These are phyloP conservation scores for Helicoverpa assulta DNA, from an alignment of 2,888 invertebrate genomes.

Conservation along the genomic window DNA sequence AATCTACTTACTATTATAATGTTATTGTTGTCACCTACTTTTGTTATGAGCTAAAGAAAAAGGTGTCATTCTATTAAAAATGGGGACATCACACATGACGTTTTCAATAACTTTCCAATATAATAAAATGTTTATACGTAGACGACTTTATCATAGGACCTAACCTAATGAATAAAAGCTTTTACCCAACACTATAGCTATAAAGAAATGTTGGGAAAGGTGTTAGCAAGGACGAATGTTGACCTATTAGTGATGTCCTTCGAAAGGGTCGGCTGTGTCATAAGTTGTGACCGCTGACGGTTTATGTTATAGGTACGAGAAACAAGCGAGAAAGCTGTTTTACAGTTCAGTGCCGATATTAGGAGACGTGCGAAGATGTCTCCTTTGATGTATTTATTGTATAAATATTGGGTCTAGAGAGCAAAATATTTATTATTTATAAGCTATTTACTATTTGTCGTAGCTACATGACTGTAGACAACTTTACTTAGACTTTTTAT, in stretches of 20 bases:
- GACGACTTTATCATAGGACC: not conserved
- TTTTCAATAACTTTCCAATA: conserved; percentile 2
- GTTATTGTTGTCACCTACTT: too few species aligned
- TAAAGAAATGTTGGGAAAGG: conserved; percentile 21
- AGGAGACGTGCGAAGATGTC: not conserved
- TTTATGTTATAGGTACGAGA: conserved; percentile 37
- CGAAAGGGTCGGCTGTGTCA: conserved; percentile 53
- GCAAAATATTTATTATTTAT: not conserved
- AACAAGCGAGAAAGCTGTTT: conserved; percentile 26
- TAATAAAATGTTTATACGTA: not conserved
- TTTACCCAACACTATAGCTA: conserved; percentile 22
- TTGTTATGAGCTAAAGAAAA: not conserved
- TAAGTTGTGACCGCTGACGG: conserved; percentile 42
- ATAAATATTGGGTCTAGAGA: not conserved
- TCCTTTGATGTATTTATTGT: conserved; percentile 1
- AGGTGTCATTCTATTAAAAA: not conserved
- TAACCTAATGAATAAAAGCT: conserved; percentile 7
- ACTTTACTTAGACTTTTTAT: too few species aligned
- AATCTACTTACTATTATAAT: not conserved
- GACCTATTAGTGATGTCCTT: conserved; percentile 49
- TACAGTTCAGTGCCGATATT: conserved; percentile 4
- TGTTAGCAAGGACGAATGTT: conserved; percentile 13
- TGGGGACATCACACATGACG: not conserved
- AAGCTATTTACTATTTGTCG: not conserved
- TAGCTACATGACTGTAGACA: too few species aligned